Evolutionary conservation across 2,888 invertebrate genomes (phyloP).

Genomic region (Agriopis marginaria): DNA sequence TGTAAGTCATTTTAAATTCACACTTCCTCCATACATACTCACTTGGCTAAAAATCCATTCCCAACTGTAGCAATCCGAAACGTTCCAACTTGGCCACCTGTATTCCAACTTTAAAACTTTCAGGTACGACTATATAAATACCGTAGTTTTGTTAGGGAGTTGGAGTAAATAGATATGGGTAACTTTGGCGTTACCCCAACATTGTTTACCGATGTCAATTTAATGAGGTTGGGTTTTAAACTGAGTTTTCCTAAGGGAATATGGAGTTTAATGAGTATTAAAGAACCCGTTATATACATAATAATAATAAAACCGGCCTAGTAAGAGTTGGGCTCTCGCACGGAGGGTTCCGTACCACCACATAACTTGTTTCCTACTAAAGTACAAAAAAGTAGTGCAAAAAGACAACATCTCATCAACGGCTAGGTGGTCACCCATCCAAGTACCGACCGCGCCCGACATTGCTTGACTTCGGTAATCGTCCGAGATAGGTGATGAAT

Average conservation of each 20-base stretch:
- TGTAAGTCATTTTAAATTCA: too few species aligned
- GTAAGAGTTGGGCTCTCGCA: too few species aligned
- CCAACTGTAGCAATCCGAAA: background rate
- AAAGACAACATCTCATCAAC: too few species aligned
- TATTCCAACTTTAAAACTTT: slow-evolving; percentile 9
- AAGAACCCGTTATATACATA: background rate
- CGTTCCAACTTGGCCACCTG: slow-evolving; percentile 16
- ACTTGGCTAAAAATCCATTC: background rate
- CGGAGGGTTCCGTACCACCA: too few species aligned
- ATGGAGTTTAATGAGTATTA: background rate
- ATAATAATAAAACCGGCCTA: too few species aligned
- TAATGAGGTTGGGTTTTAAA: background rate
- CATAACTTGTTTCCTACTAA: too few species aligned
- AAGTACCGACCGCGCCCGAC: slow-evolving; percentile 75
- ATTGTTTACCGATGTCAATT: slow-evolving; percentile 10
- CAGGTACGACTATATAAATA: slow-evolving; percentile 1
- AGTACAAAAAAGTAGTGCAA: too few species aligned
- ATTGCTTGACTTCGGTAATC: slow-evolving; percentile 75
- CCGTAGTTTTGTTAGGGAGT: slow-evolving; percentile 7
- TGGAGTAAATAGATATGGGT: slow-evolving; percentile 13
- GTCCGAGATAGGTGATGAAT: slow-evolving; percentile 5
- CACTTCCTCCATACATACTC: too few species aligned
- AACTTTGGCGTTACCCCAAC: slow-evolving; percentile 4
- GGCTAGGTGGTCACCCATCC: slow-evolving; percentile 68
- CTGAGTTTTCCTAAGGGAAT: background rate